Evolutionary conservation across 2,888 invertebrate species (phyloP).

Genomic region (Drosophila seclusa): DNA sequence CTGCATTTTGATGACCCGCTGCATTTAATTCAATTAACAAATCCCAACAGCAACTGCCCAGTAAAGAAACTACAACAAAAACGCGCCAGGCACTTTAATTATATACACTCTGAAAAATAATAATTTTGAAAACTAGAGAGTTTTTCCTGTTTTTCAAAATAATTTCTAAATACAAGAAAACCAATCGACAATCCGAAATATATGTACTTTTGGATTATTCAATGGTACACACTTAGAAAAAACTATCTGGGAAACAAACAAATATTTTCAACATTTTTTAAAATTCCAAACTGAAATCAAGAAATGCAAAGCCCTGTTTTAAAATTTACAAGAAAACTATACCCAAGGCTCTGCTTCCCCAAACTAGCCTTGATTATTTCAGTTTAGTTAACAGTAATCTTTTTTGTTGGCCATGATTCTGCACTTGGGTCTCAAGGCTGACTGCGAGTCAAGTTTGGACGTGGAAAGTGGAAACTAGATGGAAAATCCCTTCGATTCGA

Average conservation of each 20-base stretch:
- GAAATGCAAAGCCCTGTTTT: background rate
- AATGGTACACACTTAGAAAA: too few relatives aligned
- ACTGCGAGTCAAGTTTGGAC: conserved; percentile 60
- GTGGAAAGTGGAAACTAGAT: conserved; percentile 42
- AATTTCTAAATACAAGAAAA: too few relatives aligned
- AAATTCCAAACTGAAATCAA: conserved; percentile 2
- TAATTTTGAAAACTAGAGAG: background rate
- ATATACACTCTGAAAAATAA: conserved; percentile 3
- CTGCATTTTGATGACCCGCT: conserved; percentile 77
- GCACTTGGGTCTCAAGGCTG: conserved; percentile 37
- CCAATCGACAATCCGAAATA: too few relatives aligned
- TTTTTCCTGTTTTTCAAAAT: background rate
- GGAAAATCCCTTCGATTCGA: conserved; percentile 57
- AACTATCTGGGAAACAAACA: too few relatives aligned
- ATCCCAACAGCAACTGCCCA: conserved; percentile 61
- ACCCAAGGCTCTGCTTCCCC: background rate
- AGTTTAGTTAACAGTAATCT: background rate
- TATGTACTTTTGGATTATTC: too few relatives aligned
- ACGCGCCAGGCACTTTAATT: conserved; percentile 60
- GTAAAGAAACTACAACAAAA: conserved; percentile 35
- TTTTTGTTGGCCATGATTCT: conserved; percentile 18
- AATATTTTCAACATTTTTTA: background rate
- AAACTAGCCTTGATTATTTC: background rate
- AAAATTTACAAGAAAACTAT: background rate
- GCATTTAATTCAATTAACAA: conserved; percentile 80